A percentile compares a stretch with the other conserved stretches of the same genome.
These are phyloP conservation scores for Chymomyza procnemis DNA, from an alignment of 2,888 invertebrate genomes.

Conservation along the genomic window DNA sequence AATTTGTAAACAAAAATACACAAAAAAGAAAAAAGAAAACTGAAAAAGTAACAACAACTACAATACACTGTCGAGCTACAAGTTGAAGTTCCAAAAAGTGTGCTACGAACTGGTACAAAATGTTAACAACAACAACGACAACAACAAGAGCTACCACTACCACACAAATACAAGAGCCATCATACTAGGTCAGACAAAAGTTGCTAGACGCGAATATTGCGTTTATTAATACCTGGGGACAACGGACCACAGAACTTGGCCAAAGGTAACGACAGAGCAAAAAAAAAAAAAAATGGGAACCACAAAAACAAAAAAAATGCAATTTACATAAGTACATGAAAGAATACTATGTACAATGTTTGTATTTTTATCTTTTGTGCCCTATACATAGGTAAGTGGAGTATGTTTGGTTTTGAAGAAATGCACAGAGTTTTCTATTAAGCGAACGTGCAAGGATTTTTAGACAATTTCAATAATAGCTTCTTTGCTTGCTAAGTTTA, in stretches of 20 bases:
- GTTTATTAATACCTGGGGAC: slow-evolving; percentile 54
- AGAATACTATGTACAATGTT: background rate
- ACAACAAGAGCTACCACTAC: background rate
- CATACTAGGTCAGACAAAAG: background rate
- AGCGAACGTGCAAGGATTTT: no score
- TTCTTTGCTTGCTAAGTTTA: no score
- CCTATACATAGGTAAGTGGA: background rate
- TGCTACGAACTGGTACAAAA: background rate
- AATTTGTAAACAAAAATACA: slow-evolving; percentile 8
- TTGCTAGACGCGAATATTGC: slow-evolving; percentile 30
- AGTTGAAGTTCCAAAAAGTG: background rate
- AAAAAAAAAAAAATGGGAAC: background rate
- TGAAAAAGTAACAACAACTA: background rate
- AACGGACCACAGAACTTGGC: slow-evolving; percentile 33
- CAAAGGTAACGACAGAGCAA: background rate
- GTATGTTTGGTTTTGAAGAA: background rate
- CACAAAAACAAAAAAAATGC: background rate
- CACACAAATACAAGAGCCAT: background rate
- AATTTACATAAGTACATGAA: background rate
- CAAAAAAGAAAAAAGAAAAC: background rate
- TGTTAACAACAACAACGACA: slow-evolving; percentile 1
- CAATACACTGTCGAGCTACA: no score
- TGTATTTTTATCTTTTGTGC: background rate
- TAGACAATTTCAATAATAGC: no score
- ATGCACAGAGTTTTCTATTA: no score